phyloP scores from a whole-genome alignment of 2,797 vertebrate genomes.

The Hemibagrus guttatus region DNA sequence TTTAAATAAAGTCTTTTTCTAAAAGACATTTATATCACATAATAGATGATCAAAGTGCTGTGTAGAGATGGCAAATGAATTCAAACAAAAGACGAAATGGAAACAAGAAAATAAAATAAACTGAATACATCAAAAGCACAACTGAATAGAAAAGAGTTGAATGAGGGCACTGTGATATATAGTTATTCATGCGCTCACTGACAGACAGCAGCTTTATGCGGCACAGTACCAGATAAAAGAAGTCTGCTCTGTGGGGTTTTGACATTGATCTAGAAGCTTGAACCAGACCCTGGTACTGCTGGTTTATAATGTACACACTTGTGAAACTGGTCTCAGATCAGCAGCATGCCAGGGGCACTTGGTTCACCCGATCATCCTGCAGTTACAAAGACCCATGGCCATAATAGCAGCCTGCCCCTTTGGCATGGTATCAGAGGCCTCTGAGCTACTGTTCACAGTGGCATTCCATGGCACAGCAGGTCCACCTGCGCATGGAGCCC shows the following conservation, averaged over 20 bases:
- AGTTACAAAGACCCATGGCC: slow-evolving; percentile 66
- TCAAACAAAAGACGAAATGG: slow-evolving; percentile 19
- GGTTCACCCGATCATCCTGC: slow-evolving; percentile 53
- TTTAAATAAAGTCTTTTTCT: not conserved
- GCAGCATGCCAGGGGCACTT: slow-evolving; percentile 3
- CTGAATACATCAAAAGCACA: slow-evolving; percentile 32
- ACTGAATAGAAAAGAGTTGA: slow-evolving; percentile 25
- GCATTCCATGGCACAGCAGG: slow-evolving; percentile 65
- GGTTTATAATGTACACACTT: not conserved
- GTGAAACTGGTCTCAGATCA: slow-evolving; percentile 29
- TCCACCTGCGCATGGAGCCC: slow-evolving; percentile 50
- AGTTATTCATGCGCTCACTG: slow-evolving; percentile 41
- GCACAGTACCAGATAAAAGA: slow-evolving; percentile 52
- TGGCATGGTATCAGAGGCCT: slow-evolving; percentile 70
- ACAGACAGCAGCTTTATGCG: slow-evolving; percentile 64
- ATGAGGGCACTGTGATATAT: slow-evolving; percentile 5
- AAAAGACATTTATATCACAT: slow-evolving; percentile 1
- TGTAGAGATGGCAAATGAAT: not conserved
- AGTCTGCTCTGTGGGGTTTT: slow-evolving; percentile 45
- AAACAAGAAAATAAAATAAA: slow-evolving; percentile 8
- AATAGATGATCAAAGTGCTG: slow-evolving; percentile 19
- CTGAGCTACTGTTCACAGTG: slow-evolving; percentile 63
- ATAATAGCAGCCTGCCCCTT: slow-evolving; percentile 60
- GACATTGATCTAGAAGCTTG: slow-evolving; percentile 17
- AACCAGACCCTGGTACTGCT: not conserved